Evolutionary conservation across 2,797 vertebrate genomes (phyloP).

Genomic region (Acrocephalus scirpaceus): DNA sequence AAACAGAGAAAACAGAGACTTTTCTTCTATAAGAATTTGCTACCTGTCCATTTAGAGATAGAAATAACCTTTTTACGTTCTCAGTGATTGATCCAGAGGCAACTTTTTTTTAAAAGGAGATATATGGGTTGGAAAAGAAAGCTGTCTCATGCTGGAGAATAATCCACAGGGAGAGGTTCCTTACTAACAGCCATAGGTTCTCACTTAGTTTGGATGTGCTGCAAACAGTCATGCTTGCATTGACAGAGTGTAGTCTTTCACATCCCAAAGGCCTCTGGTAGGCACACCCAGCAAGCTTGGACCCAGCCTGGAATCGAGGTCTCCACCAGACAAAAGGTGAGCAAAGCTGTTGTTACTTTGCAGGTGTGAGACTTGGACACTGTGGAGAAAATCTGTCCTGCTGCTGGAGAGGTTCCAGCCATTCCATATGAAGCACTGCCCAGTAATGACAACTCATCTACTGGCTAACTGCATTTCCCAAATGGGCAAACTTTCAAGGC

Average conservation of each 20-base stretch:
- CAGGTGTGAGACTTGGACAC: not conserved
- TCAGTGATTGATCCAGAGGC: not conserved
- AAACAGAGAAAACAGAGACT: slow-evolving; percentile 28
- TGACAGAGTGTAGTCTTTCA: not conserved
- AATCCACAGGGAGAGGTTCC: not conserved
- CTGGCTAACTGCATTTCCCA: not conserved
- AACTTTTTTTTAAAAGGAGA: not conserved
- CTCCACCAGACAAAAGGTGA: not conserved
- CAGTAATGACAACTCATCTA: not conserved
- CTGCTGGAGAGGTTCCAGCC: not conserved
- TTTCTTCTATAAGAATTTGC: not conserved
- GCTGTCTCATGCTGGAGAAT: not conserved
- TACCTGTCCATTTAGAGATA: not conserved
- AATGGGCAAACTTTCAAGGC: not conserved
- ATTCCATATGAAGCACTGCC: rapidly evolving
- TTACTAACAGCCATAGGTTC: not conserved
- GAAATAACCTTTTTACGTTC: not conserved
- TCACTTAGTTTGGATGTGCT: not conserved
- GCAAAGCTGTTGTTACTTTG: not conserved
- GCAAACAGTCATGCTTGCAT: not conserved
- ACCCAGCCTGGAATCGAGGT: not conserved
- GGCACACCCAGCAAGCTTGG: not conserved
- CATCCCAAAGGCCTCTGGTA: not conserved
- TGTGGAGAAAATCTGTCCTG: not conserved
- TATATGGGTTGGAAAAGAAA: not conserved